Percentiles rank a stretch among this genome's conserved stretches.
These are phyloP conservation scores for Laterallus jamaicensis DNA, from an alignment of 2,113 vertebrate species.

Conservation along the genomic window DNA sequence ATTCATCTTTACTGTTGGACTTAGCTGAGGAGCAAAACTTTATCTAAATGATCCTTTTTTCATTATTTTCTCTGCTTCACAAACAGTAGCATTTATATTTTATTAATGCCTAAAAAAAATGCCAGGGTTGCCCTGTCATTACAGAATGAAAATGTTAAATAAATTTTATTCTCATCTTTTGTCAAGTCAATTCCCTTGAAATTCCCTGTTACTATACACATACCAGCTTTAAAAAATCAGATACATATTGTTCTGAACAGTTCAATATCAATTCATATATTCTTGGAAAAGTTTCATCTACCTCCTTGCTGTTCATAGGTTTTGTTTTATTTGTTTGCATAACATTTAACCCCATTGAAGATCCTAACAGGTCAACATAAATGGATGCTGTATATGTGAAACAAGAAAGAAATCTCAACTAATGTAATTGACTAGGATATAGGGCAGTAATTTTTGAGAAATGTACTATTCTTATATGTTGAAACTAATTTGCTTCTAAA, in stretches of 20 bases:
- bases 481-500: not conserved
- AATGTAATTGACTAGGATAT: not conserved
- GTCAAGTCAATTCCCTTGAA: not conserved
- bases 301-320: not conserved
- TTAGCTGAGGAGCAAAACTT: not conserved
- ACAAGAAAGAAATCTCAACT: not conserved
- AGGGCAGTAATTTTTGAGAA: not conserved
- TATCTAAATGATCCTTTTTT: too few species aligned
- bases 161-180: not conserved
- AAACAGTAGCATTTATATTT: not conserved
- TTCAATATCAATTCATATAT: not conserved
- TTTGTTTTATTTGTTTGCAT: not conserved
- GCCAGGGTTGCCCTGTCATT: not conserved
- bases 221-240: rapidly evolving
- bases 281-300: not conserved
- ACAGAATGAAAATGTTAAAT: not conserved
- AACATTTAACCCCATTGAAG: not conserved
- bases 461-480: not conserved
- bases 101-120: not conserved
- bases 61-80: not conserved
- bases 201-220: not conserved
- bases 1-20: not conserved
- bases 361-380: not conserved
- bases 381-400: not conserved
- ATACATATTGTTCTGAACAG: not conserved